Evolutionary conservation across 1,140 invertebrate species (phyloP), one percentile per base, ranked within the genome.

Genomic region (Microplitis demolitor): DNA sequence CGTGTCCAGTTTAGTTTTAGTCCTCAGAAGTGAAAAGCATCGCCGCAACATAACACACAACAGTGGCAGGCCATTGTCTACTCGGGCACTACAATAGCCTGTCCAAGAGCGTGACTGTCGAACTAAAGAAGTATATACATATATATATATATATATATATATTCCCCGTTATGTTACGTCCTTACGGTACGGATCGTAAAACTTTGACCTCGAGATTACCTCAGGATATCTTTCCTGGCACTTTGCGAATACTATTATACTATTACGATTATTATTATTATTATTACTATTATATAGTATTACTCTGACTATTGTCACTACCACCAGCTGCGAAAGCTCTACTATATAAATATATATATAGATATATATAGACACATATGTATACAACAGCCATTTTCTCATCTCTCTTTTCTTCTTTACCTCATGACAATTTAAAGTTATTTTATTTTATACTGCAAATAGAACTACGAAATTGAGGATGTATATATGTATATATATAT

Each of bases 111-210:
- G 66, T 51, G 66, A 51, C 66, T 24, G 24, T 67, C 31, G 51
- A 67, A 67, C 24, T 50, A 67, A 50, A 13, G 50, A 6, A 67
- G 24, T 53, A 45, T 45, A 9, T 11, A 9, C 5, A 8, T 45
- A 2, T 45, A 45, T 45, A 45, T 5, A 45, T 45, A 8, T 5
- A 8, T 45, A 45, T 11, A 8, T 45, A 45, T 11, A 45, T 53
- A 50, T 31, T 54, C 24, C n/a, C 66, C 66, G 66, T 67, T 67
- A 67, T 50, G 50, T 67, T 67, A 67, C 66, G 50, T 67, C 66
- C 50, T 67, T 53, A 67, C 66, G 66, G 66, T 67, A 67, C 45
- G 66, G 16, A 24, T 67, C 66, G 66, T 67, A 67, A 67, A 67
- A 67, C 66, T 54, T 64, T 34, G 35, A 54, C 50, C 50, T 67